Evolutionary conservation across 2,797 vertebrate species (phyloP), one percentile per base, ranked within the genome.

Genomic region (Carduelis carduelis): DNA sequence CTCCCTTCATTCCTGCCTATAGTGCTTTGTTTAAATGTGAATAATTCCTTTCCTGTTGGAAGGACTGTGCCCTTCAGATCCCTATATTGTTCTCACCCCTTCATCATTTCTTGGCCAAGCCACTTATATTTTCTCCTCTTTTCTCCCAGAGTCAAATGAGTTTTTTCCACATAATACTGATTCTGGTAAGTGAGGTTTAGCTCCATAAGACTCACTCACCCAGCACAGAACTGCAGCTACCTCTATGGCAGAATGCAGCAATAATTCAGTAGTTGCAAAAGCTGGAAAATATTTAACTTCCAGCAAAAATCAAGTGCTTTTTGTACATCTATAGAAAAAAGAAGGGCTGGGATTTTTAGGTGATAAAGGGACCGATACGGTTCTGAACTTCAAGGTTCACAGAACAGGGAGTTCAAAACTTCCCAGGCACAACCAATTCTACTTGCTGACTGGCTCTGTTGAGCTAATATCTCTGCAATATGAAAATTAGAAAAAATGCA

Each of bases 81-180:
- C 61, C 60, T 90, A 16, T 77, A 88, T 95, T 95, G 89, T 97
- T 93, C 95, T 94, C 87, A 82, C 44, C 37, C 64, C 83, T 90
- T 93, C 20, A 2, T 91, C 70, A 56, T 37, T 82, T 89, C 91
- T 91, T 95, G 85, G 74, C 87, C 94, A 90, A 91, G 56, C 49
- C 35, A 77, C 88, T 95, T 95, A 64, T 37, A 88, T 94, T 95
- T 96, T 95, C 89, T 95, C 41, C 66, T 95, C 85, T 93, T 95
- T 91, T 95, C 77, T 94, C 85, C 70, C 85, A 89, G 93, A 96
- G 83, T 95, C 85, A 96, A 91, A 95, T 88, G 77, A 94, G 18
- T 47, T 95, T 95, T 95, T 93, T 94, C 85, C 79, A 85, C 69
- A 79, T 95, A 93, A 86, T 95, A 94, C 77, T 82, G 83, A 95